These are phyloP conservation scores for Cephalopterus ornatus DNA, from an alignment of 2,113 vertebrate species.

Conservation along the genomic window DNA sequence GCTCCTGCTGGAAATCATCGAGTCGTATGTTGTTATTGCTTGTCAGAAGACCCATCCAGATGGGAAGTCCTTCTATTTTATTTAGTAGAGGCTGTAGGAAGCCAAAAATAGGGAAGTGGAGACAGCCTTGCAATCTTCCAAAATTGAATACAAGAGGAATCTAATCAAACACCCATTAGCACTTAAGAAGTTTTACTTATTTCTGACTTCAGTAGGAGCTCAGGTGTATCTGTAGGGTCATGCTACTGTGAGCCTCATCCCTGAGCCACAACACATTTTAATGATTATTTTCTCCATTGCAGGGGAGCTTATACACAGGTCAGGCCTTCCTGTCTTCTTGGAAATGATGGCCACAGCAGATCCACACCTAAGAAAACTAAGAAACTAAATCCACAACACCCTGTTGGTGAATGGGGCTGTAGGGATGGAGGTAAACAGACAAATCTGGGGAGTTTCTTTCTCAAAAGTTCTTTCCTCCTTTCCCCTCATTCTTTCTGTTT, in stretches of 20 bases:
- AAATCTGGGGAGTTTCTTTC: background rate
- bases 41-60: slow-evolving; percentile 11
- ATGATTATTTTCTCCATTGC: background rate
- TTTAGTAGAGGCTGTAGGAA: background rate
- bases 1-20: slow-evolving; percentile 1
- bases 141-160: background rate
- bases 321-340: background rate
- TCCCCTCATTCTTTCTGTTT: background rate
- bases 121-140: background rate
- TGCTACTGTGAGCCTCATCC: background rate
- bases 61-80: slow-evolving; percentile 23
- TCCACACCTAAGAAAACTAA: background rate
- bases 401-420: fast-evolving
- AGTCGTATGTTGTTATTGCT: slow-evolving; percentile 15
- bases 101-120: background rate
- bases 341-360: background rate
- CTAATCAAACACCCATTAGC: background rate
- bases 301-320: no score
- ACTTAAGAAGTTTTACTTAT: background rate
- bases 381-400: background rate
- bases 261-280: background rate
- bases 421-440: background rate
- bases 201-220: background rate
- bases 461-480: background rate
- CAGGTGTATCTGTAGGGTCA: fast-evolving